Evolutionary conservation across 2,888 invertebrate species (phyloP).

Genomic region (Drosophila diplacantha): DNA sequence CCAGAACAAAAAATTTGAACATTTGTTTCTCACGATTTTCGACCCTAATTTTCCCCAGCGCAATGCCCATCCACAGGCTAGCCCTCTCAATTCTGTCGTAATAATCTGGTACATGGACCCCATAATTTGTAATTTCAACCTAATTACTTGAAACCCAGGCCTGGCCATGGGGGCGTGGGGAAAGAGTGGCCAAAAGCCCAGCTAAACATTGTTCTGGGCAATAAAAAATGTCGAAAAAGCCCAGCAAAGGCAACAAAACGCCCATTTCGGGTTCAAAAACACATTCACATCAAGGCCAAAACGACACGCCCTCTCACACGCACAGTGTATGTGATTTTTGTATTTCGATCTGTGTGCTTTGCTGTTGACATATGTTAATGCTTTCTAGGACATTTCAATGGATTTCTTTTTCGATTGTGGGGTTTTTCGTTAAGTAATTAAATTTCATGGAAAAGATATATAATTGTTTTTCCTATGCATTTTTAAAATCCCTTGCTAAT

Average conservation of each 20-base stretch:
- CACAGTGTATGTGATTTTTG: slow-evolving; percentile 11
- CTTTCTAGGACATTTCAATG: slow-evolving; percentile 61
- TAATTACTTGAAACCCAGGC: slow-evolving; percentile 61
- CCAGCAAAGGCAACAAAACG: slow-evolving; percentile 63
- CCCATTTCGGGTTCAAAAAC: slow-evolving; percentile 51
- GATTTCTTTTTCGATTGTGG: slow-evolving; percentile 14
- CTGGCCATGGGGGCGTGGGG: not conserved
- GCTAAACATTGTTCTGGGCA: slow-evolving; percentile 61
- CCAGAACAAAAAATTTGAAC: slow-evolving; percentile 9
- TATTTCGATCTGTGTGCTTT: slow-evolving; percentile 39
- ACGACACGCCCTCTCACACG: slow-evolving; percentile 48
- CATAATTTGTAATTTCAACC: slow-evolving; percentile 74
- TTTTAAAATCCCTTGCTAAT: not conserved
- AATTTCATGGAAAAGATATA: not conserved
- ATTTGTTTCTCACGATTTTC: slow-evolving; percentile 25
- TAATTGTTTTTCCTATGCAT: not conserved
- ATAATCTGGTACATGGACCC: slow-evolving; percentile 71
- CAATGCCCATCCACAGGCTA: slow-evolving; percentile 53
- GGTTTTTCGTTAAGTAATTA: slow-evolving; percentile 3
- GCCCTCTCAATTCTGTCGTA: slow-evolving; percentile 61
- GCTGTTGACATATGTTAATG: slow-evolving; percentile 61
- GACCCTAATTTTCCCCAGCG: slow-evolving; percentile 14
- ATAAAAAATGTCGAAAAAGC: slow-evolving; percentile 66
- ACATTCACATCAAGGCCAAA: slow-evolving; percentile 9
- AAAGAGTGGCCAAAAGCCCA: slow-evolving; percentile 9